These are phyloP conservation scores for Heteronetta atricapilla DNA, from an alignment of 2,113 vertebrate species.

Conservation along the genomic window DNA sequence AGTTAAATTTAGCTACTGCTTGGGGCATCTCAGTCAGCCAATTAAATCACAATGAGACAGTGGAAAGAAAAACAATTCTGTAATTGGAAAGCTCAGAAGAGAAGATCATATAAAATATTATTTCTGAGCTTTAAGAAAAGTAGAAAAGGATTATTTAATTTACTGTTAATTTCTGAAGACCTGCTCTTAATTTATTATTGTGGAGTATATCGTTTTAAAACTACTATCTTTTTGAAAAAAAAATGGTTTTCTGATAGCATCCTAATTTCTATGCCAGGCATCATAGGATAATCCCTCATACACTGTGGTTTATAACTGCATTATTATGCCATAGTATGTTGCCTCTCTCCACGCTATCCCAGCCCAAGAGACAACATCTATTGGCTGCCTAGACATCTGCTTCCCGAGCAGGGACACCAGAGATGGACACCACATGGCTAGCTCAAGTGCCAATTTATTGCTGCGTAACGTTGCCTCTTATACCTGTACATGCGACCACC, in stretches of 20 bases:
- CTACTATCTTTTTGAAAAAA: background rate
- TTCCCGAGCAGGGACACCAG: no score
- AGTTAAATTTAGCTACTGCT: background rate
- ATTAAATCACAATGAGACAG: background rate
- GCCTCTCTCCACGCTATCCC: no score
- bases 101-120: background rate
- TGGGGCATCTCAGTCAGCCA: background rate
- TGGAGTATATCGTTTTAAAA: rapidly evolving
- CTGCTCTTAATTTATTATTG: background rate
- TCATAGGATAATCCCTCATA: background rate
- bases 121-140: background rate
- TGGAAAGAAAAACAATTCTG: background rate
- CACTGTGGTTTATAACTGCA: background rate
- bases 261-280: background rate
- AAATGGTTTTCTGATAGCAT: background rate
- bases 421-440: no score
- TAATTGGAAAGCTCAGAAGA: background rate
- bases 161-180: no score
- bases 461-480: no score
- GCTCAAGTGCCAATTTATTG: no score
- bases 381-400: no score
- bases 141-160: rapidly evolving
- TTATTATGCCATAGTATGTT: background rate
- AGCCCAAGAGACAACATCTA: no score
- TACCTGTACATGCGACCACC: no score